Evolutionary conservation across 2,797 vertebrate species (phyloP).

Genomic region (Phalanger gymnotis): DNA sequence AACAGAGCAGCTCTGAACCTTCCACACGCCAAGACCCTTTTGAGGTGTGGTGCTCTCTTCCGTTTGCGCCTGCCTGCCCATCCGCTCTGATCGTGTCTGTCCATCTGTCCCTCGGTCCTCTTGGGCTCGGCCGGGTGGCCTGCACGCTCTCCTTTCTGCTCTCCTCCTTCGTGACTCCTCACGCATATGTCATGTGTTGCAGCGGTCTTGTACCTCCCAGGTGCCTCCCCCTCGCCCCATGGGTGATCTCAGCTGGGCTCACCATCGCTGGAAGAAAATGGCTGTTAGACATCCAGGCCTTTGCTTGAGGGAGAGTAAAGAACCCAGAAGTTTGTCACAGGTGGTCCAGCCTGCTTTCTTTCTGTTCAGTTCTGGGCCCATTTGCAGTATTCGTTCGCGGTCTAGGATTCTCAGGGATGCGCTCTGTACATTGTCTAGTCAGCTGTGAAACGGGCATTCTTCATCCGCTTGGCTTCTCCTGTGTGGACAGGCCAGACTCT

Average conservation of each 20-base stretch:
- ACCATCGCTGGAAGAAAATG: too few species aligned
- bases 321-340: background rate
- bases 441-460: background rate
- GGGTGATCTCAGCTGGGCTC: background rate
- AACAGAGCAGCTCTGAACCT: background rate
- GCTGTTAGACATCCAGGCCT: background rate
- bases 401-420: too few species aligned
- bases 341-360: background rate
- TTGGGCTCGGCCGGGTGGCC: background rate
- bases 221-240: background rate
- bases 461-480: background rate
- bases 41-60: too few species aligned
- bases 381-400: too few species aligned
- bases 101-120: background rate
- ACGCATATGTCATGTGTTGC: background rate
- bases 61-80: background rate
- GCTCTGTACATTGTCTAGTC: too few species aligned
- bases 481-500: background rate
- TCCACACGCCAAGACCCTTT: fast-evolving
- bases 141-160: background rate
- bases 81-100: background rate
- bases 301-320: background rate
- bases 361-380: background rate
- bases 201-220: background rate
- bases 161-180: background rate